Evolutionary conservation across 2,797 vertebrate genomes (phyloP).

Genomic region (Distichodus sexfasciatus): DNA sequence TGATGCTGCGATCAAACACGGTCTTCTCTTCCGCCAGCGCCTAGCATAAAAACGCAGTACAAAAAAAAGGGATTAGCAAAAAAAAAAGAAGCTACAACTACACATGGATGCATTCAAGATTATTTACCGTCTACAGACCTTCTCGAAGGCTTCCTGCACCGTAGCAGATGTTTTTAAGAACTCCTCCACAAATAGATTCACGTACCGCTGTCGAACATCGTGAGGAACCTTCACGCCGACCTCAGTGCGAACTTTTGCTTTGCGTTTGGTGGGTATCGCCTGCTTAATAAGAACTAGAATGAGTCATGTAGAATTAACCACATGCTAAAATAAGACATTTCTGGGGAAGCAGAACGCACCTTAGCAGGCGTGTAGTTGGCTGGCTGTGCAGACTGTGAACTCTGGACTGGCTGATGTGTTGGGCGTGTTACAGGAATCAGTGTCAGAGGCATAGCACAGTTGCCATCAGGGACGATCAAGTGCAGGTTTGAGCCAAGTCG

Average conservation of each 20-base stretch:
- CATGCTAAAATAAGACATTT: background rate
- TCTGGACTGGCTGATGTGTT: constrained; percentile 4
- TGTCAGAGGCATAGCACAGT: constrained; percentile 61
- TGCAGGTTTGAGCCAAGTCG: constrained; percentile 69
- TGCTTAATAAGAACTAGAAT: constrained; percentile 38
- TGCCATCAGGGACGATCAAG: constrained; percentile 71
- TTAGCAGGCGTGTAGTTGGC: constrained; percentile 57
- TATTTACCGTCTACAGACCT: constrained; percentile 67
- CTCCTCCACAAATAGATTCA: constrained; percentile 77
- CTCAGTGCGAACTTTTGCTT: constrained; percentile 56
- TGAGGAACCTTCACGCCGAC: constrained; percentile 73
- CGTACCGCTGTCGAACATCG: constrained; percentile 75
- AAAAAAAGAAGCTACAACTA: background rate
- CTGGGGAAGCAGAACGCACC: constrained; percentile 49
- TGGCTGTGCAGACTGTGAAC: constrained; percentile 38
- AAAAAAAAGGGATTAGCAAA: background rate
- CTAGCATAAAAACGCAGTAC: constrained; percentile 52
- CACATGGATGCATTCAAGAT: background rate
- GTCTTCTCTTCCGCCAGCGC: constrained; percentile 78
- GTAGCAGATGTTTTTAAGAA: constrained; percentile 72
- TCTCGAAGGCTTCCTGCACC: constrained; percentile 78
- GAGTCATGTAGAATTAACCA: background rate
- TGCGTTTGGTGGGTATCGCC: constrained; percentile 59
- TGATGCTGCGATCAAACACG: constrained; percentile 76
- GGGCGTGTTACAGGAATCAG: constrained; percentile 44